Conservation (phyloP, 2,113 vertebrate species). For the Xiphorhynchus elegans region DNA sequence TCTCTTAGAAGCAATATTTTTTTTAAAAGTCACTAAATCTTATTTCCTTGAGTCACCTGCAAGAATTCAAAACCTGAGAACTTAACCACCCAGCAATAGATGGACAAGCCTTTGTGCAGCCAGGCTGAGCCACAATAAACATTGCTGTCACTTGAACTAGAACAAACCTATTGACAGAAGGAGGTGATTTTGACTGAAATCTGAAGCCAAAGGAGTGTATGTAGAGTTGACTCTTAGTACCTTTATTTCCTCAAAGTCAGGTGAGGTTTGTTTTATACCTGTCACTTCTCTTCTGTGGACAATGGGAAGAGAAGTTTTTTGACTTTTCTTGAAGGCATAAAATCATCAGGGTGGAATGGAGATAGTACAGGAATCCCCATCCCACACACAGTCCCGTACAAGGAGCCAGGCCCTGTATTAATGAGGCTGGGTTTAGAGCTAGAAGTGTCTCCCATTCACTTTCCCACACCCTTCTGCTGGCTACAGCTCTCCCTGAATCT, state of each 20-base stretch:
- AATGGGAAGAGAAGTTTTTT: background rate
- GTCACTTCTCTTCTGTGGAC: background rate
- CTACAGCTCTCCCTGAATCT: background rate
- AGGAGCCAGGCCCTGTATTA: background rate
- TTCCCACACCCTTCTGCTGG: background rate
- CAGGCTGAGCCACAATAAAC: background rate
- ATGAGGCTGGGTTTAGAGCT: background rate
- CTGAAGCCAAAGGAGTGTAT: background rate
- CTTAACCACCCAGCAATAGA: background rate
- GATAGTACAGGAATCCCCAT: fast-evolving
- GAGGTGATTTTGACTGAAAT: background rate
- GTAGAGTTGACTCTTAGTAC: background rate
- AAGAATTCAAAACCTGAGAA: background rate
- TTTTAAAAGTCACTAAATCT: background rate
- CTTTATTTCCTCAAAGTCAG: background rate
- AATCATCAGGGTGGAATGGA: background rate
- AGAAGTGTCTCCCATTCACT: background rate
- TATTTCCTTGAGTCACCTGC: background rate
- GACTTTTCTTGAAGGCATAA: background rate
- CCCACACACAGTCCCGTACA: background rate
- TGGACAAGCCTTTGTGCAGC: background rate
- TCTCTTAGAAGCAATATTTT: background rate
- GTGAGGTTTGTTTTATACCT: background rate
- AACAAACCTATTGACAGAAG: background rate
- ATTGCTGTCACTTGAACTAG: background rate